Base-by-base conservation (phyloP, 1,140 invertebrate genomes). In the Drosophila pseudoananassae region DNA sequence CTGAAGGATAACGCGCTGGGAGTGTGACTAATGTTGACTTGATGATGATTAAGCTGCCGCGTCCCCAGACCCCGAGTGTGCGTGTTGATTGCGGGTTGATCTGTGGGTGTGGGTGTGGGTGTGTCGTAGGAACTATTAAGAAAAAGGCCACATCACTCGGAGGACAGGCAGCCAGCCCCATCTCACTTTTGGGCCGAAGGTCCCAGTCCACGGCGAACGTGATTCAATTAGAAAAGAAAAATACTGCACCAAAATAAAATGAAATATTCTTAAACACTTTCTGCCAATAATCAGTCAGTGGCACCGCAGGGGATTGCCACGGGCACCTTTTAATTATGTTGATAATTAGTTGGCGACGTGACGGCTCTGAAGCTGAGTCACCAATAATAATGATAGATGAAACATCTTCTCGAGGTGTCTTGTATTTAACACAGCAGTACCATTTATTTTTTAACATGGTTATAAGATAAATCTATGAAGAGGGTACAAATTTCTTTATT, bases 41-140 rank as follows among this genome's bases (percentile, higher is more conserved):
- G 82, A 87, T 83, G 83, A 87, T 88, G 83, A 87, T 88, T 87
- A 88, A 87, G 83, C 83, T 79, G 83, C 78, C 78, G 40, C 59
- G 60, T 81, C 69, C 53, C 71, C 71, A 23, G 59, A 74, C 31
- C 68, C 64, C 73, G 20, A 57, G 69, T 38, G 77, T 73, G 69
- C 82, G 53, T 69, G 57, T 61, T 80, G 64, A 81, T 75, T 76
- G 82, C 66, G 77, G 58, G 29, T 64, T 40, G 58, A 63, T 63
- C 33, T 36, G 33, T 36, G 33, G 12, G 33, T 36, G 33, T 36
- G 33, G 12, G 12, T 36, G 47, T 81, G 73, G 59, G 78, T 33
- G 46, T 29, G 10, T 23, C 27, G 20, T 51, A 59, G 60, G 31
- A 80, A 80, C 71, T 84, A 74, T 74, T 54, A 57, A 46, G 66